Conservation (phyloP, 2,888 invertebrate genomes). For the Apodemia mormo region DNA sequence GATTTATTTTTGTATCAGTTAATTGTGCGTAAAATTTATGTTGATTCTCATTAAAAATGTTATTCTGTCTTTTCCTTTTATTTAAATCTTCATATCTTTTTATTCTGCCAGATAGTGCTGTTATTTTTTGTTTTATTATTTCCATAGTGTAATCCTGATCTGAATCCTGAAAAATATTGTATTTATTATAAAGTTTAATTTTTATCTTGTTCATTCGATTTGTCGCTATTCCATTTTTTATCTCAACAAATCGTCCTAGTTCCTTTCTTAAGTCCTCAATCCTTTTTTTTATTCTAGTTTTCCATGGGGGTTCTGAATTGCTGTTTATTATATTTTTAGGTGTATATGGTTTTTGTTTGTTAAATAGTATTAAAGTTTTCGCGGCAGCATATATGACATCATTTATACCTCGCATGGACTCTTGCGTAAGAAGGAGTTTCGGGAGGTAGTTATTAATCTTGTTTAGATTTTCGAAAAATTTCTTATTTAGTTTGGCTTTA, state of each 20-base stretch:
- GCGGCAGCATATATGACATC: constrained; percentile 22
- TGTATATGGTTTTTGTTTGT: constrained; percentile 23
- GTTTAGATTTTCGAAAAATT: constrained; percentile 15
- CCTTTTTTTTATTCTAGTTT: too few relatives aligned
- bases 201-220: constrained; percentile 18
- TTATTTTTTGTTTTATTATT: constrained; percentile 20
- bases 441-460: constrained; percentile 23
- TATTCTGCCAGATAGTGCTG: constrained; percentile 21
- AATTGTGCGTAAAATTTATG: constrained; percentile 15
- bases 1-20: constrained; percentile 19
- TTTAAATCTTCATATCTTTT: constrained; percentile 14
- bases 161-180: background rate
- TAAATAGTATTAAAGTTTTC: constrained; percentile 21
- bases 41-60: constrained; percentile 9
- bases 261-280: background rate
- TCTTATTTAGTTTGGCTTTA: constrained; percentile 13
- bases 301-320: constrained; percentile 15
- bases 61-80: constrained; percentile 15
- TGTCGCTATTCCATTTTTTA: too few relatives aligned
- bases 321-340: background rate
- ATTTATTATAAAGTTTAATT: constrained; percentile 9
- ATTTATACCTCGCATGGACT: constrained; percentile 16
- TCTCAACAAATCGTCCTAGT: background rate
- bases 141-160: constrained; percentile 18
- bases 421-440: constrained; percentile 16